Conservation (phyloP, 2,113 vertebrate species). For the Sisor rabdophorus region DNA sequence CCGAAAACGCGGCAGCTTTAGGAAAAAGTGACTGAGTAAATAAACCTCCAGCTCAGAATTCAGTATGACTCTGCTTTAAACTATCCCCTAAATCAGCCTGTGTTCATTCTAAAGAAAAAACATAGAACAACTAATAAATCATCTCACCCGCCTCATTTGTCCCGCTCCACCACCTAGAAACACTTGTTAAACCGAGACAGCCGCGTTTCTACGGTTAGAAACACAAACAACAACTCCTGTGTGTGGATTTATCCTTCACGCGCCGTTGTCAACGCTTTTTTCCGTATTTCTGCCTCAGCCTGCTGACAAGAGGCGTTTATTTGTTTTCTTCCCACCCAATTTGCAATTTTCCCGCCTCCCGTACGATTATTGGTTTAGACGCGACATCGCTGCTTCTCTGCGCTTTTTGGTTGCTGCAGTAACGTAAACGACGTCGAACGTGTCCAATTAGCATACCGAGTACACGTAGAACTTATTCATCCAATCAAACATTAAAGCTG, state of each 20-base stretch:
- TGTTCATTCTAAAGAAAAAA: background rate
- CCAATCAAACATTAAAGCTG: background rate
- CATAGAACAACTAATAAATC: background rate
- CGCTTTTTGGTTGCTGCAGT: background rate
- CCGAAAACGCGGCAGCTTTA: background rate
- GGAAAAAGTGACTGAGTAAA: background rate
- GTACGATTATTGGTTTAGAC: background rate
- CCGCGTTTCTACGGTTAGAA: background rate
- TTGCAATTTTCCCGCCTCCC: background rate
- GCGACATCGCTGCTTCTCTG: background rate
- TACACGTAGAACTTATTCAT: background rate
- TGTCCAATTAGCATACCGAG: background rate
- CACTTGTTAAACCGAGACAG: background rate
- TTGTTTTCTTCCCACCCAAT: constrained; percentile 11
- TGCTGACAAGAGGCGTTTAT: constrained; percentile 10
- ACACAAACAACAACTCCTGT: background rate
- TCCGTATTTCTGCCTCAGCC: background rate
- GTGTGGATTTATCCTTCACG: background rate
- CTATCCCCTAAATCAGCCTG: background rate
- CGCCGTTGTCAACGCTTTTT: background rate
- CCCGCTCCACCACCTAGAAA: background rate
- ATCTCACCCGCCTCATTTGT: constrained; percentile 3
- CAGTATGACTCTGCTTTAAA: constrained; percentile 15
- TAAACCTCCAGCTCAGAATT: background rate
- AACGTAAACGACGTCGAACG: background rate